A percentile compares a stretch with the other conserved stretches of the same genome.
phyloP scores from a whole-genome alignment of 1,140 invertebrate genomes.

The Heliconius eleuchia region DNA sequence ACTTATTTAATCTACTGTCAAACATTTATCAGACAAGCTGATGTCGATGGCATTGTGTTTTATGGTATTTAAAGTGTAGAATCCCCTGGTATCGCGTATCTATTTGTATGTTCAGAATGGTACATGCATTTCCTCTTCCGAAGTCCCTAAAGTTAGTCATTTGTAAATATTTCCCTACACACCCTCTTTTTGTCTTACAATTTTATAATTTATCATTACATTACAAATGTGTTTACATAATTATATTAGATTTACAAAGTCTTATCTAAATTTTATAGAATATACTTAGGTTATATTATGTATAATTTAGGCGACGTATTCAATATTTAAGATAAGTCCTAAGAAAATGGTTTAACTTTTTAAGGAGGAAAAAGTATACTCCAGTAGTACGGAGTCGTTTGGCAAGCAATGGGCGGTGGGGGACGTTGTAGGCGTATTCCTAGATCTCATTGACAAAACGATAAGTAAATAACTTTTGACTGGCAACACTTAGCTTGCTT shows the following conservation, averaged over 20 bases:
- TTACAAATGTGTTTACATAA: neutral
- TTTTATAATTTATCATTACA: neutral
- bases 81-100: neutral
- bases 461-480: constrained; percentile 88
- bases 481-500: constrained; percentile 55
- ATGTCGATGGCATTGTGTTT: constrained; percentile 10
- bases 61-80: neutral
- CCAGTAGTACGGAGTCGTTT: constrained; percentile 93
- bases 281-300: neutral
- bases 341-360: constrained; percentile 24
- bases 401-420: constrained; percentile 97
- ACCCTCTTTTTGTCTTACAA: neutral
- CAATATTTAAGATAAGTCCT: neutral
- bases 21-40: constrained; percentile 38
- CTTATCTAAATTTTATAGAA: neutral
- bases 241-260: neutral
- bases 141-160: neutral
- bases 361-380: constrained; percentile 96
- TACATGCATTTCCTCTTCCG: neutral
- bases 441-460: constrained; percentile 97
- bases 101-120: neutral
- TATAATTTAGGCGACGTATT: neutral
- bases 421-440: constrained; percentile 97
- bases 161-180: neutral
- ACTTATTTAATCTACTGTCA: neutral